Evolutionary conservation across 1,140 invertebrate species (phyloP), one percentile per base, ranked within the genome.

Genomic region (Cydia splendana): DNA sequence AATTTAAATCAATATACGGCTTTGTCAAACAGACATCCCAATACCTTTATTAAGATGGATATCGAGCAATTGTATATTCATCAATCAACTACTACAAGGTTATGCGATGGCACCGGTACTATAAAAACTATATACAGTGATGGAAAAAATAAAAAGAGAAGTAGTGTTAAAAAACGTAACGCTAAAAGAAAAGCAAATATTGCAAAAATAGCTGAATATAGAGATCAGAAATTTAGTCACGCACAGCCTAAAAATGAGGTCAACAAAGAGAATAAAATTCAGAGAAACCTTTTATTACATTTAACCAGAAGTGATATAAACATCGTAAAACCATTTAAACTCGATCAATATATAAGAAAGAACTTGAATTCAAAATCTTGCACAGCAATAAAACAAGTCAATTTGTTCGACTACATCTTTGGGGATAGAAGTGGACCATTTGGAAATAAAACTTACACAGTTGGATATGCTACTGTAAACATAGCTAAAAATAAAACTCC

Each of bases 381-480:
- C 18, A 77, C 81, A 65, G 74, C 75, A n/a, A 73, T 85, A 6
- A 69, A 78, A 34, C 71, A 81, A 30, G 75, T 82, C 38, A 85
- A 86, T 77, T 67, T 84, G 18, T 80, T 85, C 71, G 77, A 85
- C 75, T 91, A 91, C 45, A 87, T 91, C 73, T 89, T 90, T 82
- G 84, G 80, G 5, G 83, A 86, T 75, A 67, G 78, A 7, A 78
- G 75, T 38, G 74, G 78, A n/a, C 65, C 76, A 34, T 84, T 82
- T 77, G 78, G 80, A 28, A 86, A 88, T 53, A 79, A 84, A 75
- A 80, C 88, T 10, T 91, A 90, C 71, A 87, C 77, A 78, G 89
- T 91, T 0, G 83, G 81, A 38, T 92, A 91, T 79, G 90, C 86
- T 83, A 89, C 85, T 42, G 84, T 92, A 20, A 80, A 88, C 76